Conservation (phyloP, 2,113 vertebrate genomes). For the Megaceryle maxima region DNA sequence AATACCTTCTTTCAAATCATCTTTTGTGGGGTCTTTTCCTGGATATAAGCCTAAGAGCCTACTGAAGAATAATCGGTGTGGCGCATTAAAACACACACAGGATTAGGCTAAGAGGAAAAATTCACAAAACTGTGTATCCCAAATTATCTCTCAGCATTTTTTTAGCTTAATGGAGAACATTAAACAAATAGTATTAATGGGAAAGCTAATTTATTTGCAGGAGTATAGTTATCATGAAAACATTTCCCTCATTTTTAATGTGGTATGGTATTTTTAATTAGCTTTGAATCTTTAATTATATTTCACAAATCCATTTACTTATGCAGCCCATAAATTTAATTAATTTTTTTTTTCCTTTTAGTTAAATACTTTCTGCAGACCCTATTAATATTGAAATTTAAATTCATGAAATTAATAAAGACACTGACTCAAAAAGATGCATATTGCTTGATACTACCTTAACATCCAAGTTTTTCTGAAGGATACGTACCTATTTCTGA, state of each 20-base stretch:
- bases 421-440: constrained; percentile 38
- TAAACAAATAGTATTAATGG: constrained; percentile 31
- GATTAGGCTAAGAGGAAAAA: constrained; percentile 36
- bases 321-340: constrained; percentile 44
- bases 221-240: constrained; percentile 26
- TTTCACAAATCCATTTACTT: constrained; percentile 37
- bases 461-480: neutral
- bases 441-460: constrained; percentile 11
- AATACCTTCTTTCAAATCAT: neutral
- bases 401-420: neutral
- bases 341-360: constrained; percentile 59
- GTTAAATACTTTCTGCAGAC: constrained; percentile 40
- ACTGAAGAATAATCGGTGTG: neutral
- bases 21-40: neutral
- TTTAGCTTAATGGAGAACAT: constrained; percentile 20
- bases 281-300: neutral
- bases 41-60: neutral
- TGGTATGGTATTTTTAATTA: constrained; percentile 41
- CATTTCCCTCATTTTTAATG: constrained; percentile 49
- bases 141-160: constrained; percentile 16
- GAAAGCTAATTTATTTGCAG: constrained; percentile 42
- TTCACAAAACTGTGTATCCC: neutral
- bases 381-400: constrained; percentile 28
- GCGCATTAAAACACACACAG: neutral
- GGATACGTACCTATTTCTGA: neutral